Evolutionary conservation across 23 tunicate species (phyloP), one percentile per base, ranked within the genome.

Genomic region (Clavelina lepadiformis): DNA sequence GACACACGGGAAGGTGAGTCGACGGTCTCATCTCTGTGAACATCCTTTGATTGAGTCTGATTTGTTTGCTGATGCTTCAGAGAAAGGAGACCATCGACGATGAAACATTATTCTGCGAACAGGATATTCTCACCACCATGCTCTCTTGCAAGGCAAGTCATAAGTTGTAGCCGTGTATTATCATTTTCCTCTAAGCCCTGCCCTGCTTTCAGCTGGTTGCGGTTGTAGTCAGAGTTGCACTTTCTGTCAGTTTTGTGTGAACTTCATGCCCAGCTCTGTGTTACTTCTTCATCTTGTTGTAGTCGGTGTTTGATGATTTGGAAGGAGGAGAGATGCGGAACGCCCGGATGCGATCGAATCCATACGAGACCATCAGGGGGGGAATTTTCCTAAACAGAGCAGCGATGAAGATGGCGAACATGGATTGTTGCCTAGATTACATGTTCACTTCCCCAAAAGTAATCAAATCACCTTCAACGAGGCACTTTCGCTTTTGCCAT

Each of bases 401-500:
- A 22, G 97, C 97, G 33, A 89, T 89, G 97, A 89, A 89, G 60
- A 89, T 89, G 97, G 97, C 97, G 33, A 89, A 89, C 60, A 89
- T 89, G 72, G 97, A 89, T 65, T 54, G 36, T 32, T 71, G 68
- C 26, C 81, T 89, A 27, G 70, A 89, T 58, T 81, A 32, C 74
- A 74, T 80, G 82, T 81, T 89, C 46, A 89, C 97, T 20, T 56
- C 58, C 15, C 97, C 97, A 57, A 38, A 67, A 65, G 95, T 86
- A 46, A n/a, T n/a, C n/a, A n/a, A n/a, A n/a, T n/a, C n/a, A 23
- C n/a, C n/a, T n/a, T n/a, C n/a, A n/a, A n/a, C n/a, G n/a, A n/a
- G n/a, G n/a, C n/a, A n/a, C n/a, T n/a, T n/a, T n/a, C n/a, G n/a
- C n/a, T n/a, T n/a, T n/a, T n/a, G n/a, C n/a, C n/a, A n/a, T n/a